Base-by-base conservation (phyloP, 2,888 invertebrate genomes). In the Chymomyza fuscimana region DNA sequence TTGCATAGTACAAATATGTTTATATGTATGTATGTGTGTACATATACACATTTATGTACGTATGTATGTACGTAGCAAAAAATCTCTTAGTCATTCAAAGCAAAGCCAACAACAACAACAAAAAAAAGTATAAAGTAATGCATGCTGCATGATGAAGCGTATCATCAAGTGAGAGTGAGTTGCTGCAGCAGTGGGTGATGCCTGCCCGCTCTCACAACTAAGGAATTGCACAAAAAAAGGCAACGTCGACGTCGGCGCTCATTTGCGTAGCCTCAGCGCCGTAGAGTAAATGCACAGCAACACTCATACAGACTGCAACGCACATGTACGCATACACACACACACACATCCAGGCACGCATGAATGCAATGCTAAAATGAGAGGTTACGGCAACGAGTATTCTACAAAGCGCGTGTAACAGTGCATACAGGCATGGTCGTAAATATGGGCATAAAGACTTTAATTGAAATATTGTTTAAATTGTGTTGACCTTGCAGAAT, bases 141-240 rank as follows among this genome's bases (percentile, higher is more conserved):
- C 54, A 54, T 22, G 54, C 54, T 16, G 54, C 54, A 54, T 9
- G 19, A 58, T 58, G 58, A 25, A 58, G 58, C 58, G 60, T 22
- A 78, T 52, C 76, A 78, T 78, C 76, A 80, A 83, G 87, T 80
- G 86, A 87, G 87, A 83, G 83, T 83, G 81, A 86, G 87, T 77
- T 82, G 69, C 69, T 46, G 32, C 32, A 32, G 40, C 40, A 46
- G 40, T 46, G 40, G 40, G 71, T 70, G 74, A 65, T 67, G 60
- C 19, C 19, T 66, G 71, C 10, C 29, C 56, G 16, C 50, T 32
- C 32, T 32, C 9, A 32, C 32, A 32, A 51, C n/a, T 15, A 16
- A n/a, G 51, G n/a, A 10, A 16, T 12, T 67, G 12, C 19, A 46
- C 9, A 16, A 25, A 25, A 25, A 25, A 25, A 25, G 25, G 25